phyloP scores from a whole-genome alignment of 1,140 invertebrate species.

The Leptinotarsa texana region DNA sequence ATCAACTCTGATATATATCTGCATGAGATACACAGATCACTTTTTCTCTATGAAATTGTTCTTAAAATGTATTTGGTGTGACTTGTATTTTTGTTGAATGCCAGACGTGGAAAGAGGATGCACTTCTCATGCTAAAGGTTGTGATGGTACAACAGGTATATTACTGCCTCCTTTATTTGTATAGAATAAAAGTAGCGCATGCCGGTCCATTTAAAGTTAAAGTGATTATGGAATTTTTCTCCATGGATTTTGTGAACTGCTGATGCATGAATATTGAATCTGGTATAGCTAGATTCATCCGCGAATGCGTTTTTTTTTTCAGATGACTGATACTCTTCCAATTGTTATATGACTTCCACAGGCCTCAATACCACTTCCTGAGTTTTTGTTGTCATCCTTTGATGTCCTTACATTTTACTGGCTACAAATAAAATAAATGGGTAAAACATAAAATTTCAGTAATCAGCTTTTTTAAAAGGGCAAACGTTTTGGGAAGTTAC shows the following conservation, averaged over 20 bases:
- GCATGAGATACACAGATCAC: background rate
- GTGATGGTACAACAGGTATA: constrained; percentile 84
- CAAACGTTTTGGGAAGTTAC: too few relatives aligned
- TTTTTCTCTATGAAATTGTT: background rate
- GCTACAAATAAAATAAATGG: too few relatives aligned
- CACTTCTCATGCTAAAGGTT: constrained; percentile 83
- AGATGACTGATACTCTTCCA: too few relatives aligned
- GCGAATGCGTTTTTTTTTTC: too few relatives aligned
- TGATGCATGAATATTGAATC: constrained; percentile 42
- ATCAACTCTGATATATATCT: too few relatives aligned
- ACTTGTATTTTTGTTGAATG: constrained; percentile 53
- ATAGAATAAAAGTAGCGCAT: constrained; percentile 21
- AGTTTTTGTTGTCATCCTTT: too few relatives aligned
- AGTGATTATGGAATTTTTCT: background rate
- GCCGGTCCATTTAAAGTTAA: background rate
- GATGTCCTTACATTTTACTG: too few relatives aligned
- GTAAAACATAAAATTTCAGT: too few relatives aligned
- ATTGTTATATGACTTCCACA: too few relatives aligned
- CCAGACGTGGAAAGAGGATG: constrained; percentile 74
- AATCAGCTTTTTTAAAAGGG: too few relatives aligned
- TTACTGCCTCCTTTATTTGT: constrained; percentile 19
- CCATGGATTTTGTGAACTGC: constrained; percentile 59
- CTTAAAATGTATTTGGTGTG: constrained; percentile 43
- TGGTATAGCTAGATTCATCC: background rate
- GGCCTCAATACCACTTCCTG: too few relatives aligned